Conservation (phyloP, 2,113 vertebrate genomes). For the Dipodomys ordii region DNA sequence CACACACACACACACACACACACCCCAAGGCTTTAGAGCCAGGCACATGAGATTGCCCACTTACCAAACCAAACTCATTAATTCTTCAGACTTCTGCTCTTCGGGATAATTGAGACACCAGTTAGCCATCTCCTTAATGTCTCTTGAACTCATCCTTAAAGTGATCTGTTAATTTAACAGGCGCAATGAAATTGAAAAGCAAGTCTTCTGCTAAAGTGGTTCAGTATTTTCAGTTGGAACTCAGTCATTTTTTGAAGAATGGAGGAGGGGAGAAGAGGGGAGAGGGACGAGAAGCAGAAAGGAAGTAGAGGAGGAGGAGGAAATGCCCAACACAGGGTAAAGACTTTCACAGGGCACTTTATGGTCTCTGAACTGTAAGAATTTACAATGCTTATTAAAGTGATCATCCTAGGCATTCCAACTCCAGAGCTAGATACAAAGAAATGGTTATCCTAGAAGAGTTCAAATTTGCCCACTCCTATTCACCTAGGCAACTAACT, state of each 20-base stretch:
- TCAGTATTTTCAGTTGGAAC: conserved; percentile 48
- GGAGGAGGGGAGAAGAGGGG: background rate
- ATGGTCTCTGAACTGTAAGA: background rate
- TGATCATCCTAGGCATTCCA: background rate
- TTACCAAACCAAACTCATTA: conserved; percentile 76
- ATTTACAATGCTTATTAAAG: background rate
- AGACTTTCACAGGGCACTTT: background rate
- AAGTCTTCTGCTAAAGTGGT: conserved; percentile 68
- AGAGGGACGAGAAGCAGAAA: no score
- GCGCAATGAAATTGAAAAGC: conserved; percentile 61
- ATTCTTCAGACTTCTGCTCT: conserved; percentile 80
- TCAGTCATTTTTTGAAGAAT: background rate
- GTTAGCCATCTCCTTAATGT: conserved; percentile 69
- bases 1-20: background rate
- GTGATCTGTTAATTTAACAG: conserved; percentile 68
- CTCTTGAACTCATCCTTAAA: conserved; percentile 53
- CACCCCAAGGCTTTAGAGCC: background rate
- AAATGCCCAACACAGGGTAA: background rate
- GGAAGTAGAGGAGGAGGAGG: no score
- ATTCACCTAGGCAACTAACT: background rate
- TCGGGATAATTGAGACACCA: conserved; percentile 76
- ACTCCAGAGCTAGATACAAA: background rate
- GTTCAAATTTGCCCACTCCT: background rate
- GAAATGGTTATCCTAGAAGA: background rate
- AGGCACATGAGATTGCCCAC: conserved; percentile 53